A percentile compares a stretch with the other conserved stretches of the same genome.
Conservation (phyloP, 2,888 invertebrate genomes). For the Conchocele bisecta region DNA sequence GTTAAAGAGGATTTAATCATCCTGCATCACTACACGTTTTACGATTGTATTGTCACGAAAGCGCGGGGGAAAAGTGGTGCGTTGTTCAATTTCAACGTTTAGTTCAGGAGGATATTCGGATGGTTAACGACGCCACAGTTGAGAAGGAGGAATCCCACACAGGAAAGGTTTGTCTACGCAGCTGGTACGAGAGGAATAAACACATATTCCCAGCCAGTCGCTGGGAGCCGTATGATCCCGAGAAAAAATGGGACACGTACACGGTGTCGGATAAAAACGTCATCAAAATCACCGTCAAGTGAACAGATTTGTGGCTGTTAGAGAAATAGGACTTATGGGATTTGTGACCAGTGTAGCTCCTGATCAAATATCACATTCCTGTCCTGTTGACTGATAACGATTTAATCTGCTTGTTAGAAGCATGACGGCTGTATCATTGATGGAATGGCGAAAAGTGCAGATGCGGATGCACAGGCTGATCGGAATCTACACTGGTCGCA, state of each 20-base stretch:
- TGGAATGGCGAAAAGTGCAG: too few relatives aligned
- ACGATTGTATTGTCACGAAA: slow-evolving; percentile 99
- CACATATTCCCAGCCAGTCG: slow-evolving; percentile 99
- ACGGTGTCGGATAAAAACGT: slow-evolving; percentile 83
- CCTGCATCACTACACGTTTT: slow-evolving; percentile 99
- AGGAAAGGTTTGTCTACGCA: slow-evolving; percentile 89
- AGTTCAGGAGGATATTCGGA: slow-evolving; percentile 96
- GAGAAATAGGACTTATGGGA: too few relatives aligned
- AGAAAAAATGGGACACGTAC: slow-evolving; percentile 95
- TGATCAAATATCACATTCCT: too few relatives aligned
- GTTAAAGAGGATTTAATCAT: slow-evolving; percentile 99
- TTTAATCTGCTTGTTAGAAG: too few relatives aligned
- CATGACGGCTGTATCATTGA: too few relatives aligned
- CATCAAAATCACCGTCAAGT: slow-evolving; percentile 82
- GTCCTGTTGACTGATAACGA: too few relatives aligned
- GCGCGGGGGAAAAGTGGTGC: slow-evolving; percentile 99
- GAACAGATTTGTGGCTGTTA: too few relatives aligned
- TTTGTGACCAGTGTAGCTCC: too few relatives aligned
- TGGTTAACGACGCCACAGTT: slow-evolving; percentile 88
- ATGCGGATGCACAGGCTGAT: too few relatives aligned
- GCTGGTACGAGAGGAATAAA: slow-evolving; percentile 99
- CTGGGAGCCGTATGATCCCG: slow-evolving; percentile 99
- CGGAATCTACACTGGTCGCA: too few relatives aligned
- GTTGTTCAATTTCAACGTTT: slow-evolving; percentile 97
- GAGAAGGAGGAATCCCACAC: slow-evolving; percentile 99